phyloP scores from a whole-genome alignment of 2,888 invertebrate species.

The Melanargia galathea region DNA sequence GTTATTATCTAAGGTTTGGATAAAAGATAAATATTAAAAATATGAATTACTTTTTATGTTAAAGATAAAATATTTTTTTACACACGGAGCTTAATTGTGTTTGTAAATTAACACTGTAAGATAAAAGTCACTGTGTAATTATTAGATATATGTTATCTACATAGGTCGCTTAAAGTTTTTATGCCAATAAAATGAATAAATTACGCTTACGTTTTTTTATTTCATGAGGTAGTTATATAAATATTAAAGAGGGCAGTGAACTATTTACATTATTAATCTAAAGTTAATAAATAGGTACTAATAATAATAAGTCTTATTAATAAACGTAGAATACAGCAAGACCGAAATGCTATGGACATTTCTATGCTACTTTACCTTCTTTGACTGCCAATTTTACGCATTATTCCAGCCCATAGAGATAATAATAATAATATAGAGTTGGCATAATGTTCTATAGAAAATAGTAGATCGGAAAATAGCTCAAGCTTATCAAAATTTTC shows the following conservation, averaged over 20 bases:
- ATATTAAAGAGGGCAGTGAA: conserved; percentile 31
- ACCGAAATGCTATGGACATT: neutral
- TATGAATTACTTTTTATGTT: conserved; percentile 63
- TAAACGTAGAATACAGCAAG: conserved; percentile 3
- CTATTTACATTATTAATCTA: conserved; percentile 20
- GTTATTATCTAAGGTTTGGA: conserved; percentile 44
- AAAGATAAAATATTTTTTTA: conserved; percentile 70
- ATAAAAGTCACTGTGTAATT: conserved; percentile 69
- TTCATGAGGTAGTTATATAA: conserved; percentile 34
- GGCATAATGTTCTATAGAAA: too few relatives aligned
- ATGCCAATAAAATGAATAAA: conserved; percentile 66
- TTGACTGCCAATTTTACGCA: too few relatives aligned
- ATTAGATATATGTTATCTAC: conserved; percentile 54
- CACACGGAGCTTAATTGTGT: conserved; percentile 63
- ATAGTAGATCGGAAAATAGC: too few relatives aligned
- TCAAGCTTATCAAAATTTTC: too few relatives aligned
- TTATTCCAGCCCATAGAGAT: too few relatives aligned
- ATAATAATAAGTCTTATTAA: conserved; percentile 3
- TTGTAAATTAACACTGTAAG: conserved; percentile 71
- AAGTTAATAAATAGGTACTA: conserved; percentile 15
- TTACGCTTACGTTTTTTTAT: conserved; percentile 27
- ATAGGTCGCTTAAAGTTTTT: conserved; percentile 73
- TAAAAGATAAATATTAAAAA: conserved; percentile 51
- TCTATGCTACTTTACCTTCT: too few relatives aligned
- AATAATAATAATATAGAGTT: too few relatives aligned